phyloP scores from a whole-genome alignment of 2,888 invertebrate genomes.

The Abrostola triplasia region DNA sequence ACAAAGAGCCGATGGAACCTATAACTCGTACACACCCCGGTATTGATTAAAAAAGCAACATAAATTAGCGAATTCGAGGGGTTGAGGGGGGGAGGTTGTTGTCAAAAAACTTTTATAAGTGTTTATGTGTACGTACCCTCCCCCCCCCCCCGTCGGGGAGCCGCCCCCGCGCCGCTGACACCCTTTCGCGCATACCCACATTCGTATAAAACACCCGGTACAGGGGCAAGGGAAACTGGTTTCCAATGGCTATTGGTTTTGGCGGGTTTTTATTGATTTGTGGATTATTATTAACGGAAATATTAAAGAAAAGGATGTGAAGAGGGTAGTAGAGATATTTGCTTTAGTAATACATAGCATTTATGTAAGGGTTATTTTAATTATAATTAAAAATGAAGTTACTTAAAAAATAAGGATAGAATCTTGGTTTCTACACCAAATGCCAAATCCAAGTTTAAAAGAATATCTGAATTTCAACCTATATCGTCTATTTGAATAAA shows the following conservation, averaged over 20 bases:
- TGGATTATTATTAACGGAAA: too few species aligned
- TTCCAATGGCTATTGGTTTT: slow-evolving; percentile 12
- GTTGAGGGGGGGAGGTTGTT: slow-evolving; percentile 79
- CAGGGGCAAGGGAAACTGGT: slow-evolving; percentile 63
- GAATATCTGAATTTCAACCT: too few species aligned
- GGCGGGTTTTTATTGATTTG: background rate
- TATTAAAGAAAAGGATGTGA: too few species aligned
- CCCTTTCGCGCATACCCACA: slow-evolving; percentile 88
- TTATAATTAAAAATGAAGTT: too few species aligned
- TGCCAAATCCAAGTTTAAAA: too few species aligned
- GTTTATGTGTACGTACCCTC: slow-evolving; percentile 85
- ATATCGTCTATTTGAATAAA: too few species aligned
- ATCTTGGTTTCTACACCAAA: too few species aligned
- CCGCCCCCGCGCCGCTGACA: slow-evolving; percentile 74
- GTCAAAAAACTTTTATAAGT: slow-evolving; percentile 89
- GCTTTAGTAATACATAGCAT: too few species aligned
- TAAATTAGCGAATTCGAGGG: slow-evolving; percentile 87
- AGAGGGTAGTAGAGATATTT: too few species aligned
- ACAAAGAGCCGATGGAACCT: slow-evolving; percentile 73
- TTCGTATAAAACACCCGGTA: slow-evolving; percentile 82
- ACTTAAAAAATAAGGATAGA: too few species aligned
- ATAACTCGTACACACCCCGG: slow-evolving; percentile 71
- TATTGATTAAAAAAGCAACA: slow-evolving; percentile 89
- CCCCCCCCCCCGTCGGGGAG: slow-evolving; percentile 59
- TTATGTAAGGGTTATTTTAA: too few species aligned